These are phyloP conservation scores for Lordiphosa mommai DNA, from an alignment of 1,140 invertebrate genomes.

Conservation along the genomic window DNA sequence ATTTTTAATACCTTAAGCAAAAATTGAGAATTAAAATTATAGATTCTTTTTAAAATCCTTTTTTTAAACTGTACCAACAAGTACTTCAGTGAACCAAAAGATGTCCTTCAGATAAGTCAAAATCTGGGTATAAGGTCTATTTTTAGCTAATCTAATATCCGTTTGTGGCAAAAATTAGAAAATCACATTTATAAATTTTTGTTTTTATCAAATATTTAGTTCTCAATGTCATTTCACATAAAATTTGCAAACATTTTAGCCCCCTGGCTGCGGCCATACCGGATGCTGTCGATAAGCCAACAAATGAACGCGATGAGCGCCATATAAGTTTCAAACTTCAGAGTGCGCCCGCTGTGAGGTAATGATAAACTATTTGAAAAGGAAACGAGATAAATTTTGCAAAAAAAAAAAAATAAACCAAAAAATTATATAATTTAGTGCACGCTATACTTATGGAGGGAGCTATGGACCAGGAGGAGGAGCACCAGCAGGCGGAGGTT, in stretches of 20 bases:
- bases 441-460: constrained; percentile 28
- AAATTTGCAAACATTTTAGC: constrained; percentile 36
- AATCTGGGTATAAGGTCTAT: too few relatives aligned
- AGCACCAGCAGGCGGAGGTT: constrained; percentile 6
- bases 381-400: constrained; percentile 25
- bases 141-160: too few relatives aligned
- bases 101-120: too few relatives aligned
- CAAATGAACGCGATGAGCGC: constrained; percentile 41
- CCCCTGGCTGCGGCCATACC: constrained; percentile 33
- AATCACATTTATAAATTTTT: neutral
- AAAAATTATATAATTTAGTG: constrained; percentile 17
- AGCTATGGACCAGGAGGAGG: constrained; percentile 7
- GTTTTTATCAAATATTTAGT: neutral
- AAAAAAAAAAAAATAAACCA: neutral
- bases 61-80: too few relatives aligned
- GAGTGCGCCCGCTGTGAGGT: constrained; percentile 45
- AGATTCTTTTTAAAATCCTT: too few relatives aligned
- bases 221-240: constrained; percentile 4
- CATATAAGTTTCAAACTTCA: constrained; percentile 43
- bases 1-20: too few relatives aligned
- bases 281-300: constrained; percentile 54
- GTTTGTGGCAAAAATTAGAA: too few relatives aligned
- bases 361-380: constrained; percentile 18
- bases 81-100: too few relatives aligned
- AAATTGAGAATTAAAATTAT: too few relatives aligned